phyloP scores from a whole-genome alignment of 2,113 vertebrate genomes.

The Gambusia holbrooki region DNA sequence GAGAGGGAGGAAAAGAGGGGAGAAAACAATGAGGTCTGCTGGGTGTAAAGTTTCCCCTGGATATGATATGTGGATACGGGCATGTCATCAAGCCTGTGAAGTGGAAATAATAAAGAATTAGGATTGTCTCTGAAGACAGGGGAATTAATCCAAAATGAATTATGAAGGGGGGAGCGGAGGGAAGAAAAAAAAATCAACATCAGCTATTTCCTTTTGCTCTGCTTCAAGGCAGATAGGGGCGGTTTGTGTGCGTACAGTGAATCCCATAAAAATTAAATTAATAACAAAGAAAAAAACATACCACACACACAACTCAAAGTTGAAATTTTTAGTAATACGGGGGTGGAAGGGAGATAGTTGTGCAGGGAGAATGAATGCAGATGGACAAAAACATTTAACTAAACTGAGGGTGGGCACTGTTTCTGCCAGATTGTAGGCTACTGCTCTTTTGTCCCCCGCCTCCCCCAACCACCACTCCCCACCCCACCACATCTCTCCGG shows the following conservation, averaged over 20 bases:
- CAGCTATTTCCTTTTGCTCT: conserved; percentile 76
- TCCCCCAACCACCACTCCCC: conserved; percentile 44
- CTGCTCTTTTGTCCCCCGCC: conserved; percentile 68
- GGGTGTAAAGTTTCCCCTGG: conserved; percentile 78
- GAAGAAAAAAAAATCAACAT: conserved; percentile 65
- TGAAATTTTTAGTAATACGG: conserved; percentile 52
- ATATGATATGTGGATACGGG: conserved; percentile 77
- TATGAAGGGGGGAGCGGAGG: conserved; percentile 53
- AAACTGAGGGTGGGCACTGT: conserved; percentile 67
- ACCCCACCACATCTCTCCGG: conserved; percentile 50
- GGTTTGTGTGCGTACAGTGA: conserved; percentile 67
- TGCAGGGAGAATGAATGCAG: conserved; percentile 59
- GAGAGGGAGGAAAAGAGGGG: conserved; percentile 22
- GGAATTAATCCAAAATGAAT: conserved; percentile 83
- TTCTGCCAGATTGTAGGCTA: conserved; percentile 70
- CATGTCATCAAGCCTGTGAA: conserved; percentile 80
- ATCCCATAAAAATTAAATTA: conserved; percentile 74
- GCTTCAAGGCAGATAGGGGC: conserved; percentile 72
- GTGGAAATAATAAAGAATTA: conserved; percentile 83
- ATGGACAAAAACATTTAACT: conserved; percentile 62
- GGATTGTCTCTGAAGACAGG: conserved; percentile 81
- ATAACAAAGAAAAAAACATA: conserved; percentile 66
- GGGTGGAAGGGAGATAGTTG: conserved; percentile 58
- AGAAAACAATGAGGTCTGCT: conserved; percentile 69
- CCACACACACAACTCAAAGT: conserved; percentile 46